Conservation (phyloP, 2,797 vertebrate species). For the Limosa lapponica region DNA sequence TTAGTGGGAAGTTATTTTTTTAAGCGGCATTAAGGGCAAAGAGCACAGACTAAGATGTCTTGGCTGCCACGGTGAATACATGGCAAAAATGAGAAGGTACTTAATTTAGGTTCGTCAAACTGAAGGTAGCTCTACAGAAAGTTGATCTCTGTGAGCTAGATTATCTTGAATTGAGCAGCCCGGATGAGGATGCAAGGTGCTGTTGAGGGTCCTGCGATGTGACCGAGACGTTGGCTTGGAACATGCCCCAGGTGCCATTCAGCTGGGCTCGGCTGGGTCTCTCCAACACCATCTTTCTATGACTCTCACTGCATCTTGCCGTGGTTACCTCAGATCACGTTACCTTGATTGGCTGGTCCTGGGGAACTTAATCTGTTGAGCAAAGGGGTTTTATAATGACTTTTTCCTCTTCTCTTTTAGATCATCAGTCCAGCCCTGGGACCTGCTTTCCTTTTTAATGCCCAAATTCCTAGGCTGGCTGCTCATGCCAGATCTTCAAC, state of each 20-base stretch:
- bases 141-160: not conserved
- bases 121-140: not conserved
- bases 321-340: not conserved
- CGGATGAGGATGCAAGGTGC: not conserved
- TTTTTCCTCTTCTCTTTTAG: not conserved
- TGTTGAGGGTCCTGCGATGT: not conserved
- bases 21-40: not conserved
- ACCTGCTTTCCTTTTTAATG: not conserved
- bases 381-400: not conserved
- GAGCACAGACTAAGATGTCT: not conserved
- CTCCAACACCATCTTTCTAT: not conserved
- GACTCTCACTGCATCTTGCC: not conserved
- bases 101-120: not conserved
- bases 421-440: not conserved
- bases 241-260: not conserved
- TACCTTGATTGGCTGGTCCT: not conserved
- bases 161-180: not conserved
- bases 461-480: not conserved
- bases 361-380: not conserved
- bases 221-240: not conserved
- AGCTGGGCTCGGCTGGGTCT: not conserved
- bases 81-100: not conserved
- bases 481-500: not conserved
- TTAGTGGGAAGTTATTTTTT: not conserved
- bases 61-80: not conserved